A percentile compares a stretch with the other conserved stretches of the same genome.
Evolutionary conservation across 1,140 invertebrate genomes (phyloP).

Genomic region (Lasaia peninsularis): DNA sequence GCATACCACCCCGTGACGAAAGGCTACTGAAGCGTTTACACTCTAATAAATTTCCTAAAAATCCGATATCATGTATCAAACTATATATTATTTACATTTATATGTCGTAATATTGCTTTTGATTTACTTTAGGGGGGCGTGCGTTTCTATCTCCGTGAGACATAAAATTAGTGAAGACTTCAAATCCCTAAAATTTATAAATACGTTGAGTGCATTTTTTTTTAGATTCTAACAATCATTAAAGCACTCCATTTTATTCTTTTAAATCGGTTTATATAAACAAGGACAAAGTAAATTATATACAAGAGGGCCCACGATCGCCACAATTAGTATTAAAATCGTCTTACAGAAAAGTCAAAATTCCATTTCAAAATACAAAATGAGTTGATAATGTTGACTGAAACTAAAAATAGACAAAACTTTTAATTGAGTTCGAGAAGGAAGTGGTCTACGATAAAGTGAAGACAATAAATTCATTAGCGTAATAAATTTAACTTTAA

Average conservation of each 20-base stretch:
- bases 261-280: conserved; percentile 57
- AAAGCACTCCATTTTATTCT: conserved; percentile 70
- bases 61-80: conserved; percentile 70
- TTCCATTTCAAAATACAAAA: background rate
- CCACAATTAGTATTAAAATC: background rate
- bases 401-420: too few relatives aligned
- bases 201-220: conserved; percentile 64
- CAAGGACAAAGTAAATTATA: conserved; percentile 34
- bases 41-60: conserved; percentile 74
- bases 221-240: conserved; percentile 61
- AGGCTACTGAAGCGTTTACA: conserved; percentile 65
- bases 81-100: conserved; percentile 76
- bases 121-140: conserved; percentile 72
- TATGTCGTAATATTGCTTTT: conserved; percentile 76
- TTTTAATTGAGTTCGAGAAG: too few relatives aligned
- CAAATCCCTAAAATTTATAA: conserved; percentile 62
- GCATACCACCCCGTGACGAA: conserved; percentile 56
- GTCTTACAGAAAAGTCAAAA: background rate
- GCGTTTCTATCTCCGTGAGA: conserved; percentile 61
- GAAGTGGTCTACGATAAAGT: too few relatives aligned
- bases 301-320: background rate
- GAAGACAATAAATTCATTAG: too few relatives aligned
- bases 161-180: conserved; percentile 68
- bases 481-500: too few relatives aligned
- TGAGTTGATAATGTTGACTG: too few relatives aligned